These are phyloP conservation scores for Limonius californicus DNA, from an alignment of 1,140 invertebrate species.

Conservation along the genomic window DNA sequence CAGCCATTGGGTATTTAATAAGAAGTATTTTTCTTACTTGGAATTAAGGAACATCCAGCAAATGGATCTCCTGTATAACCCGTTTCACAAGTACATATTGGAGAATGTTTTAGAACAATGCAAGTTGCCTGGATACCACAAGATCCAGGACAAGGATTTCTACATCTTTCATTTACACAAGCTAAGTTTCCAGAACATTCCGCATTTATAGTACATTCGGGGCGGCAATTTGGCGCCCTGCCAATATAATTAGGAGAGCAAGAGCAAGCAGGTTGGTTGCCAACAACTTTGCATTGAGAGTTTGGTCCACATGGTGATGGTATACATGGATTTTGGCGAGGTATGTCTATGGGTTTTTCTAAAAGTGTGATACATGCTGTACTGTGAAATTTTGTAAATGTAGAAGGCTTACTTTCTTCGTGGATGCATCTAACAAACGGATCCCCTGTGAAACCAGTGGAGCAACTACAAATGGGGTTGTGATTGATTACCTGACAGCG, in stretches of 20 bases:
- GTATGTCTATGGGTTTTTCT: conserved; percentile 44
- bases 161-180: conserved; percentile 71
- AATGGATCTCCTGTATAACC: conserved; percentile 76
- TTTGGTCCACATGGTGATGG: conserved; percentile 79
- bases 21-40: too few relatives aligned
- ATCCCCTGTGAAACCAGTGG: conserved; percentile 64
- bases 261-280: conserved; percentile 68
- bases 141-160: conserved; percentile 71
- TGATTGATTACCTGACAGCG: conserved; percentile 71
- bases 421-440: conserved; percentile 65
- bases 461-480: conserved; percentile 72
- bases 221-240: conserved; percentile 70
- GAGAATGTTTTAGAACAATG: conserved; percentile 69
- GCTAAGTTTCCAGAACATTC: conserved; percentile 72
- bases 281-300: conserved; percentile 67
- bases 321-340: conserved; percentile 59
- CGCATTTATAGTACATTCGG: conserved; percentile 71
- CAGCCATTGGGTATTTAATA: too few relatives aligned
- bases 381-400: too few relatives aligned
- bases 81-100: conserved; percentile 67
- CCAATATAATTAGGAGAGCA: conserved; percentile 70
- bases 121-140: conserved; percentile 69
- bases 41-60: conserved; percentile 57
- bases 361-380: conserved; percentile 32
- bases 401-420: conserved; percentile 53